Base-by-base conservation (phyloP, 2,888 invertebrate genomes). In the Epinotia demarniana region DNA sequence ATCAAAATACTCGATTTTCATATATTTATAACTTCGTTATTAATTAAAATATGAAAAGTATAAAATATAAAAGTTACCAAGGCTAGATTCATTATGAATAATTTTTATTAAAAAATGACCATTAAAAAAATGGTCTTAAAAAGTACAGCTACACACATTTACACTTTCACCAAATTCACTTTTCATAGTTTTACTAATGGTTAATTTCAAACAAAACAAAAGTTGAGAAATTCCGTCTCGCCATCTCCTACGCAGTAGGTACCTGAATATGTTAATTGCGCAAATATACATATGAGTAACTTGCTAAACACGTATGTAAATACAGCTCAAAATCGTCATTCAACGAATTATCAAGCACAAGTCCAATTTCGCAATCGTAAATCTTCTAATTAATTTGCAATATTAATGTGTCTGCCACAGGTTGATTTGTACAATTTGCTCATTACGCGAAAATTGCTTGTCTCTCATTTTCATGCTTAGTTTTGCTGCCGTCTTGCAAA, bases 331-430 rank as follows among this genome's bases (percentile, higher is more conserved):
- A 53, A 53, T 53, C n/a, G n/a, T 53, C 23, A 11, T 49, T 61
- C 58, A 43, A n/a, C 61, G 71, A 75, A 71, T 75, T 71, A 57
- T 43, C 12, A 33, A 61, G 57, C 53, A 18, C 27, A 58, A 70
- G 43, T 71, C 53, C 69, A 12, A 75, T 60, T 61, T 60, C 61
- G 64, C 60, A 58, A 19, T 9, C 61, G 39, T 70, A 75, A 67
- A 75, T 72, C 61, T 72, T 67, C 72, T 75, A 75, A 75, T 75
- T 71, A 72, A 61, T 72, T 75, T 75, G 75, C 75, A 75, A 70
- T 75, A 75, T 75, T 75, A 75, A 75, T 75, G 75, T 49, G n/a
- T 46, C 9, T 67, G 66, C 72, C 49, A 61, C 67, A 67, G 62
- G 75, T 75, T 67, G 57, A 75, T 75, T 75, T 72, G 71, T 71